Evolutionary conservation across 2,113 vertebrate species (phyloP).

Genomic region (Grantiella picta): DNA sequence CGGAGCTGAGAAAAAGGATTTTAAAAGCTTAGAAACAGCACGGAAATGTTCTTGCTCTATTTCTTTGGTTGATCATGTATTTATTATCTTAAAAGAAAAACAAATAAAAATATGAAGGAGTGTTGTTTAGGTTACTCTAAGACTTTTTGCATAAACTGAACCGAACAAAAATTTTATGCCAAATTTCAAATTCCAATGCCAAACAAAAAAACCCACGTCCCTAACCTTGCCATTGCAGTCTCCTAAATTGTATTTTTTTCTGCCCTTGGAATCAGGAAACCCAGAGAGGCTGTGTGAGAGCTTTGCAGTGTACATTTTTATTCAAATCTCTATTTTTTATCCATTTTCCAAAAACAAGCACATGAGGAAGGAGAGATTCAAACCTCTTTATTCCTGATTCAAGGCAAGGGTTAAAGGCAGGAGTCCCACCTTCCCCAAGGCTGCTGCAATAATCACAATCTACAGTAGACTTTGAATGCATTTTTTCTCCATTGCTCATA

Average conservation of each 20-base stretch:
- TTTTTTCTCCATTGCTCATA: not conserved
- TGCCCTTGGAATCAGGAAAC: not conserved
- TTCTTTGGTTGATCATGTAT: not conserved
- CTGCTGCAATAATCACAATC: not conserved
- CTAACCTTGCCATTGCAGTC: not conserved
- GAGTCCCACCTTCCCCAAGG: not conserved
- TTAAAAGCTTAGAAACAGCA: not conserved
- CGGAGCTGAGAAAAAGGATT: not conserved
- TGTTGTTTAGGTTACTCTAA: not conserved
- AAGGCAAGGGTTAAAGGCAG: not conserved
- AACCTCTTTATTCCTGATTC: not conserved
- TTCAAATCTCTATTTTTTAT: not conserved
- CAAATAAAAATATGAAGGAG: not conserved
- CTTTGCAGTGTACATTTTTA: not conserved
- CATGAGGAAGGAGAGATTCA: not conserved
- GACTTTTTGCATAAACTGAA: not conserved
- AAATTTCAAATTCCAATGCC: not conserved
- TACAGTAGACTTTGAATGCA: not conserved
- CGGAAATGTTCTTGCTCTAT: not conserved
- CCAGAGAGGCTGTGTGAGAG: not conserved
- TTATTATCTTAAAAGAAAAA: not conserved
- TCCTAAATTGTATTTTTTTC: not conserved
- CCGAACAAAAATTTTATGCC: not conserved
- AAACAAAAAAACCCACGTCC: fast-evolving
- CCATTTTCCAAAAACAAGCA: not conserved